Conservation (phyloP, 1,140 invertebrate species). For the Stenopsyche tienmushanensis region DNA sequence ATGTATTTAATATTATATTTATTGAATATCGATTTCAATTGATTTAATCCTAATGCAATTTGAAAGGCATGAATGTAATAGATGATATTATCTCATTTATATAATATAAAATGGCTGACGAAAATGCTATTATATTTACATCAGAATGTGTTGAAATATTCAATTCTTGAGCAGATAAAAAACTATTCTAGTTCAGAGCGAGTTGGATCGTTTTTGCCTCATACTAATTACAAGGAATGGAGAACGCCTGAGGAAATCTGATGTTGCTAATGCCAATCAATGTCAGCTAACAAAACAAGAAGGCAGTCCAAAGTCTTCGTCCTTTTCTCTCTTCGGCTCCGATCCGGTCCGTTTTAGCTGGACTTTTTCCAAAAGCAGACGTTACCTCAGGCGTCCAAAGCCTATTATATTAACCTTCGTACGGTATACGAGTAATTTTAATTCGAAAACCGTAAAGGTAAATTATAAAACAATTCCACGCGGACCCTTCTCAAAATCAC, state of each 20-base stretch:
- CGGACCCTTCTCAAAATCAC: slow-evolving; percentile 41
- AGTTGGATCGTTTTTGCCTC: background rate
- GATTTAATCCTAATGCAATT: too few species aligned
- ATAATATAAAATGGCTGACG: too few species aligned
- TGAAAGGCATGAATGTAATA: too few species aligned
- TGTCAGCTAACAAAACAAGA: slow-evolving; percentile 27
- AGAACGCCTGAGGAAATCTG: slow-evolving; percentile 10
- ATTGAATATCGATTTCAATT: too few species aligned
- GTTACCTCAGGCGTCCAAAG: slow-evolving; percentile 11
- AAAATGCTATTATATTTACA: too few species aligned
- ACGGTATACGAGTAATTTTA: slow-evolving; percentile 32
- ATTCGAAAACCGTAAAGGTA: slow-evolving; percentile 39
- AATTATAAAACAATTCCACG: slow-evolving; percentile 41
- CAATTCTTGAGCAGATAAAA: too few species aligned
- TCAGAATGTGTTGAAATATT: too few species aligned
- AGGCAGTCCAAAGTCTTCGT: slow-evolving; percentile 9
- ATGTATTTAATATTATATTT: too few species aligned
- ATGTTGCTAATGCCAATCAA: slow-evolving; percentile 38
- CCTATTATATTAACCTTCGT: slow-evolving; percentile 31
- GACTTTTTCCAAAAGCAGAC: slow-evolving; percentile 9
- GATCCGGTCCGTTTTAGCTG: too few species aligned
- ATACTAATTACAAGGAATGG: slow-evolving; percentile 16
- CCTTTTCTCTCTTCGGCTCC: slow-evolving; percentile 23
- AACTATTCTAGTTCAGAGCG: too few species aligned
- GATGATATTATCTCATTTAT: too few species aligned